phyloP scores from a whole-genome alignment of 2,888 invertebrate species.

The Epistrophella euchroma region DNA sequence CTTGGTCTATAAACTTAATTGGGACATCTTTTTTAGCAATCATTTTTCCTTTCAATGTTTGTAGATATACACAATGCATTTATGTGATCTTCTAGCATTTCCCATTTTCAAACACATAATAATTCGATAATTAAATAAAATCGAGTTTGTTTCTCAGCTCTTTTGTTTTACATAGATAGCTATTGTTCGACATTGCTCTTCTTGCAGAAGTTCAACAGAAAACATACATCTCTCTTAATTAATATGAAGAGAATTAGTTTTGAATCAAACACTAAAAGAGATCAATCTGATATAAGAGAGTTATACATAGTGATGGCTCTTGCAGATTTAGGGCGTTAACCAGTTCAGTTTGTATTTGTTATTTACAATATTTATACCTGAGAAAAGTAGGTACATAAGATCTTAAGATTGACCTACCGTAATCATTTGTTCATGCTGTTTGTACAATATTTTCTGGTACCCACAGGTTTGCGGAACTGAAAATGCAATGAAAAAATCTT shows the following conservation, averaged over 20 bases:
- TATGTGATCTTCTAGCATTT: not conserved
- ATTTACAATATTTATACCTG: slow-evolving; percentile 23
- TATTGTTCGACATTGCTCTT: slow-evolving; percentile 14
- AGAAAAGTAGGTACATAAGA: slow-evolving; percentile 26
- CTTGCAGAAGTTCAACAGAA: not conserved
- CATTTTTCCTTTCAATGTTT: not conserved
- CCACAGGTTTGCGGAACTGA: slow-evolving; percentile 26
- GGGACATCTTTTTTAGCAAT: not conserved
- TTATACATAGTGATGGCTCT: not conserved
- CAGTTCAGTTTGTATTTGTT: slow-evolving; percentile 47
- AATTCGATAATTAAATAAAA: not conserved
- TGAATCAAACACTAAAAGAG: slow-evolving; percentile 5
- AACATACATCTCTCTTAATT: slow-evolving; percentile 7
- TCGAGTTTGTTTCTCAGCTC: slow-evolving; percentile 55
- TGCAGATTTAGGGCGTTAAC: slow-evolving; percentile 70
- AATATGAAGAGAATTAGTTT: not conserved
- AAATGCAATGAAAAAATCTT: slow-evolving; percentile 7
- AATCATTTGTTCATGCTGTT: slow-evolving; percentile 46
- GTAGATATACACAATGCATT: not conserved
- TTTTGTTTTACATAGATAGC: slow-evolving; percentile 38
- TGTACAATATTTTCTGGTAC: slow-evolving; percentile 26
- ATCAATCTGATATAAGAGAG: not conserved
- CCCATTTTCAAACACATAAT: not conserved
- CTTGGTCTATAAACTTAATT: not conserved
- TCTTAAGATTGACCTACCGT: slow-evolving; percentile 58